Evolutionary conservation across 2,888 invertebrate genomes (phyloP), one percentile per base, ranked within the genome.

Genomic region (Standfussiana lucernea): DNA sequence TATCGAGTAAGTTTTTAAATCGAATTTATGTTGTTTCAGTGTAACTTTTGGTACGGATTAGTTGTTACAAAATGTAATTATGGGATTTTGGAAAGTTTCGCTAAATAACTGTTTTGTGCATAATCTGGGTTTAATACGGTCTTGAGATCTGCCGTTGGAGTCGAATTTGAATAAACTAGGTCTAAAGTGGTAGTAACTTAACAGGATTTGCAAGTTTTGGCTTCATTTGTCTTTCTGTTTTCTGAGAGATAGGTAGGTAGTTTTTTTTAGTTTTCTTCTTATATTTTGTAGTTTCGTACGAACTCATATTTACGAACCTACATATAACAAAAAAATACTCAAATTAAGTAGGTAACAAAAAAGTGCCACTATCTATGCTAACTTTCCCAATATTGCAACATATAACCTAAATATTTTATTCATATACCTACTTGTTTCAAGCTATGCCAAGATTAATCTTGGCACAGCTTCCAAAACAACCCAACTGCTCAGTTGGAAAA

Each of bases 1-100:
- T 95, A 96, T 95, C 94, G 94, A 89, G 93, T 93, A 95, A 95
- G 94, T 95, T 96, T 96, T 94, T 94, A 93, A 93, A 93, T 92
- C 87, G 92, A 92, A 94, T 95, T 95, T 95, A 95, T 94, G 88
- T 72, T 89, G 86, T 88, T 87, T 79, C 69, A 84, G 88, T 90
- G 91, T 13, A 86, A 91, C 93, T 95, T 94, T 90, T 88, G 90
- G 89, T 90, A 89, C 85, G 93, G 93, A 94, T 95, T 93, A 94
- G 90, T 87, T 87, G 89, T 89, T 90, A 89, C 90, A 87, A 89
- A 90, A 89, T 90, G 90, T 93, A 92, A 94, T 94, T 93, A 92
- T 90, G 88, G 91, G 91, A 90, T 92, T 92, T 86, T 82, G 86
- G 88, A 88, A 89, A 91, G 88, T 91, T 91, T 87, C 81, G 81